Evolutionary conservation across 2,113 vertebrate genomes (phyloP).

Genomic region (Acanthisitta chloris): DNA sequence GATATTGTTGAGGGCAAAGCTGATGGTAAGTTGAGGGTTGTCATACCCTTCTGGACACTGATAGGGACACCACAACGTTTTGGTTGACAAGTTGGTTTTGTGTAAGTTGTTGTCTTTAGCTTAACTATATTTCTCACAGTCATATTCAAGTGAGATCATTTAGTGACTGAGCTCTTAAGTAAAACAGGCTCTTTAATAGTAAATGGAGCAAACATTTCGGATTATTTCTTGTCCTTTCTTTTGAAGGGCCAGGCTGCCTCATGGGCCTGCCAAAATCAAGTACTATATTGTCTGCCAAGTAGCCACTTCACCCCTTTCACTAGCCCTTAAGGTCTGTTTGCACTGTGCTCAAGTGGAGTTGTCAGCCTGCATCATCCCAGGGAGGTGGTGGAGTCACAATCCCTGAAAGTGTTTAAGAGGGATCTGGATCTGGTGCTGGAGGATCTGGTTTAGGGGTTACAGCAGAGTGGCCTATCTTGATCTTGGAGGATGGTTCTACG

Average conservation of each 20-base stretch:
- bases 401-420: no score
- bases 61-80: not conserved
- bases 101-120: not conserved
- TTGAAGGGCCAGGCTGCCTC: not conserved
- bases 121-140: not conserved
- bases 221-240: not conserved
- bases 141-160: not conserved
- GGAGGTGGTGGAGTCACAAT: no score
- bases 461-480: no score
- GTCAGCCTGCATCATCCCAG: not conserved
- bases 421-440: no score
- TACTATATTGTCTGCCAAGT: not conserved
- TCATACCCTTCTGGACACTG: not conserved
- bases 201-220: not conserved
- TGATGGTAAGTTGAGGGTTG: not conserved
- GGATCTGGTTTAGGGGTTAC: no score
- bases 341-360: not conserved
- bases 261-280: not conserved
- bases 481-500: no score
- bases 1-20: not conserved
- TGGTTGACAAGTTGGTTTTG: not conserved
- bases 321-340: not conserved
- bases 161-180: not conserved
- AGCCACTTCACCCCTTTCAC: not conserved
- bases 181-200: not conserved